Base-by-base conservation (phyloP, 2,797 vertebrate species). In the Enteromius thamalakanensis region DNA sequence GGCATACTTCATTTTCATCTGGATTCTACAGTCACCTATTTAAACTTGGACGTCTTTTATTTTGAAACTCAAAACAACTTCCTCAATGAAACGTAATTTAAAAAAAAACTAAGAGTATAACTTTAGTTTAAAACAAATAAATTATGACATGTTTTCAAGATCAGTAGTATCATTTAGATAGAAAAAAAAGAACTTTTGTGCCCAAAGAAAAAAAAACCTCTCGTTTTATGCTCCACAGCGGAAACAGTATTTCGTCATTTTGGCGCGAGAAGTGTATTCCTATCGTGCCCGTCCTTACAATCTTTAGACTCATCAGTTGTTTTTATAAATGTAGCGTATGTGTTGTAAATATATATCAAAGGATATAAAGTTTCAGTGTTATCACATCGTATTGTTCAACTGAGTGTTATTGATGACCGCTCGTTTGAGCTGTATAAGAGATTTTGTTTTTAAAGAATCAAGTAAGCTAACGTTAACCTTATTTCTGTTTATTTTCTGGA, bases 191-290 rank as follows among this genome's bases (percentile, higher is more conserved):
- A 6, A 34, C 5, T 34, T 17, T 19, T 64, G 34, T 21, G 17
- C 15, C 6, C 2, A 40, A 10, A 21, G 19, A 45, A 51, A 21
- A 1, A 53, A 53, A 0, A 37, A 79, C 10, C 58, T 78, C 23
- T 78, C 23, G 29, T 4, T 29, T 42, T 15, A 29, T 49, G 40
- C 10, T 19, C 49, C 42, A 51, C 4, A 51, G 64, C 72, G 81
- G 81, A 83, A 83, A 69, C 51, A 45, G 72, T 32, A 69, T 47
- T 58, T 53, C 26, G 81, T 83, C 12, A 76, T 17, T 83, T 83
- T 77, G 74, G 64, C 64, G 49, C 65, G 72, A 47, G 32, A 55
- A 76, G 47, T 29, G 29, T 51, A 21, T 75, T 21, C 1, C 15
- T 21, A 3, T n/a, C 3, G 29, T 45, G 45, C 19, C 15, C 5